Conservation (phyloP, 2,888 invertebrate species). For the Thumatha senex region DNA sequence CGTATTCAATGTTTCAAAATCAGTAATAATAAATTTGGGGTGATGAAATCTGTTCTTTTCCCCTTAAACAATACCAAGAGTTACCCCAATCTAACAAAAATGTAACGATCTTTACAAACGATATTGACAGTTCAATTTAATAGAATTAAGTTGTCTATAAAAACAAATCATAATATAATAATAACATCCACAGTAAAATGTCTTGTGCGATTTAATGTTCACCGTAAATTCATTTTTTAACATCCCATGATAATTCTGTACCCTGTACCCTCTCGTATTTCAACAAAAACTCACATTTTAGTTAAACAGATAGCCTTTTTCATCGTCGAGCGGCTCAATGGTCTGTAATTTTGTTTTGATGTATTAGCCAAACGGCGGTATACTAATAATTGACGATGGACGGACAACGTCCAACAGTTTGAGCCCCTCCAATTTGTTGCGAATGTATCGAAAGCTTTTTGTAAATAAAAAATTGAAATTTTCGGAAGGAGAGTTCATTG, state of each 20-base stretch:
- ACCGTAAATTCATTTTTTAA: conserved; percentile 3
- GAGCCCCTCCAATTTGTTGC: conserved; percentile 55
- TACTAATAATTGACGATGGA: conserved; percentile 58
- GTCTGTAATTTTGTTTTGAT: conserved; percentile 72
- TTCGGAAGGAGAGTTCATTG: conserved; percentile 50
- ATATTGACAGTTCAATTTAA: too few relatives aligned
- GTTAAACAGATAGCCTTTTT: conserved; percentile 37
- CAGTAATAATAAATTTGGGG: too few relatives aligned
- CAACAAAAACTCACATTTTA: conserved; percentile 20
- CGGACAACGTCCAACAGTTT: conserved; percentile 45
- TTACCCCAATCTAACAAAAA: too few relatives aligned
- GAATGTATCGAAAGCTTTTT: conserved; percentile 59
- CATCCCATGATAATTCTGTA: conserved; percentile 7
- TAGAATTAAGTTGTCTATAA: background rate
- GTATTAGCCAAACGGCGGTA: conserved; percentile 65
- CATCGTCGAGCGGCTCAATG: conserved; percentile 45
- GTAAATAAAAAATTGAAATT: conserved; percentile 48
- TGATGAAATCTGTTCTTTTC: too few relatives aligned
- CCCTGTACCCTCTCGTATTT: conserved; percentile 10
- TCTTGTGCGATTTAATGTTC: background rate
- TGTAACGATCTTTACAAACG: too few relatives aligned
- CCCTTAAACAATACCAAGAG: too few relatives aligned
- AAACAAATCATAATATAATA: conserved; percentile 9
- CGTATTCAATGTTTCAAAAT: too few relatives aligned
- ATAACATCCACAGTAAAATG: conserved; percentile 1